Percentiles rank a stretch among this genome's conserved stretches.
phyloP scores from a whole-genome alignment of 2,113 vertebrate genomes.

The Myiagra hebetior region DNA sequence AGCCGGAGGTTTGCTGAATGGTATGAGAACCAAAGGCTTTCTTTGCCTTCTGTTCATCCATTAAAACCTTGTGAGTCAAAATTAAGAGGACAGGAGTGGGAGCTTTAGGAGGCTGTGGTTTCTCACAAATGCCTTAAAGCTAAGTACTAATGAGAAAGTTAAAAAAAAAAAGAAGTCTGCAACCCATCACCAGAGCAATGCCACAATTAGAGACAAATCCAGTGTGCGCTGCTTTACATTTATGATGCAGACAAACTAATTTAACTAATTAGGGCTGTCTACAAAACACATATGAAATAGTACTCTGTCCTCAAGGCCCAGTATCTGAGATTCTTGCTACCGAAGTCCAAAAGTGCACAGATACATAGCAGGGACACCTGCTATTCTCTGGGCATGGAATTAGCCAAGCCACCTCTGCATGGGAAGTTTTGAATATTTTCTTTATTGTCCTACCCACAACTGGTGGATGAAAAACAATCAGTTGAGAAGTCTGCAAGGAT shows the following conservation, averaged over 20 bases:
- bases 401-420: neutral
- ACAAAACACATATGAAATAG: neutral
- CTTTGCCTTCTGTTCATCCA: conserved; percentile 37
- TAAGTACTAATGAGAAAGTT: conserved; percentile 47
- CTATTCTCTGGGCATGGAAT: neutral
- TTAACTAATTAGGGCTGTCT: conserved; percentile 39
- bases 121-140: conserved; percentile 52
- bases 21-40: conserved; percentile 56
- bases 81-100: conserved; percentile 8
- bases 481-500: neutral
- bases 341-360: neutral
- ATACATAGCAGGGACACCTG: neutral
- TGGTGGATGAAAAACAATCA: neutral
- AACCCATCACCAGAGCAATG: conserved; percentile 26
- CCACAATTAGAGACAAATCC: conserved; percentile 40
- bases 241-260: conserved; percentile 35
- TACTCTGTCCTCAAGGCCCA: neutral
- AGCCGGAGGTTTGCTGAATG: conserved; percentile 48
- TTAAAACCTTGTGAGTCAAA: conserved; percentile 42
- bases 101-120: conserved; percentile 28
- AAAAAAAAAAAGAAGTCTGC: conserved; percentile 5
- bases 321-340: neutral
- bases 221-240: neutral
- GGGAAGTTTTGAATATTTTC: neutral
- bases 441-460: neutral